A percentile compares a stretch with the other conserved stretches of the same genome.
phyloP scores from a whole-genome alignment of 2,113 vertebrate species.

The Dasyurus viverrinus region DNA sequence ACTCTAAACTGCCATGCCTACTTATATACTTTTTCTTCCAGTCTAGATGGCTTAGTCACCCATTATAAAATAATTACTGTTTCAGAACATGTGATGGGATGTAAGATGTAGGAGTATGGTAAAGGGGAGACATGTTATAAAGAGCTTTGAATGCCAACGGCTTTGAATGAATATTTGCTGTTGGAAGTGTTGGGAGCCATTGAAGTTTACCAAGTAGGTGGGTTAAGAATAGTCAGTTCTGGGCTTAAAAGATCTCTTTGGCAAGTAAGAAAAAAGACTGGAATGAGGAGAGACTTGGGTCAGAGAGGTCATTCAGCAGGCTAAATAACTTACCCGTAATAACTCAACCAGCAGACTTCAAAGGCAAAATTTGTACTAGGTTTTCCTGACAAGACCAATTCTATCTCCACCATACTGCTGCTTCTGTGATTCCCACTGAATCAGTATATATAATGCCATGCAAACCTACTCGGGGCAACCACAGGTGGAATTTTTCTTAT shows the following conservation, averaged over 20 bases:
- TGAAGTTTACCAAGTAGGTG: background rate
- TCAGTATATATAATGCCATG: background rate
- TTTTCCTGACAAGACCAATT: background rate
- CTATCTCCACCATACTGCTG: background rate
- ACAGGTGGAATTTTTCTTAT: background rate
- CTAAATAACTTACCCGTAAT: background rate
- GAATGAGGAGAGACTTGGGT: background rate
- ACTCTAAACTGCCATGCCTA: background rate
- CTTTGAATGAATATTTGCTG: background rate
- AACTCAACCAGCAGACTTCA: background rate
- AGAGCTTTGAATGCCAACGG: background rate
- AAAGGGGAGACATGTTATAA: background rate
- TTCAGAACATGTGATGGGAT: background rate
- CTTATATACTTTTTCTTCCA: background rate
- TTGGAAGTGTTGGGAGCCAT: background rate
- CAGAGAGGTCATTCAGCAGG: background rate
- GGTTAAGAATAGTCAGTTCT: background rate
- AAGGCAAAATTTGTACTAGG: background rate
- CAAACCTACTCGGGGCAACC: background rate
- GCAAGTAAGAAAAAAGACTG: background rate
- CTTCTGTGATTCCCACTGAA: background rate
- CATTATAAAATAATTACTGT: background rate
- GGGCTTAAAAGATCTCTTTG: background rate
- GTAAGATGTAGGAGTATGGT: background rate
- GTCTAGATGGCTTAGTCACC: background rate